Evolutionary conservation across 1,140 invertebrate genomes (phyloP), one percentile per base, ranked within the genome.

Genomic region (Dendroctonus ponderosae): DNA sequence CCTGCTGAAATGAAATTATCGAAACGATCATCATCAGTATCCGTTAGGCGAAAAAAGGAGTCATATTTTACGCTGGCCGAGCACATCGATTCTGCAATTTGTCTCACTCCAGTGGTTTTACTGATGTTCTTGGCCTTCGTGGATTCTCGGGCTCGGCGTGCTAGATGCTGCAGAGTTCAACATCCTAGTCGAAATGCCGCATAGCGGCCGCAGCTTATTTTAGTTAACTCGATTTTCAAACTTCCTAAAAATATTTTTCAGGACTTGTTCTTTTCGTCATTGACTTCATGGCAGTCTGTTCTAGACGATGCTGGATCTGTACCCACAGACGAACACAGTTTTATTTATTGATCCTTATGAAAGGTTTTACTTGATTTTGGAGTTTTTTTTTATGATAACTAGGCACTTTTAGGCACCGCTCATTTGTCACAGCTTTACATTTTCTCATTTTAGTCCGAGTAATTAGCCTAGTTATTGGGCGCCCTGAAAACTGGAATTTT

Each of bases 41-140:
- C 43, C 8, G 43, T 46, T 46, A 9, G 43, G 43, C 46, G 48
- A 63, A 62, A 63, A 11, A 54, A 50, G 59, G 38, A 40, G 51
- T 60, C 59, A 53, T 54, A 63, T 63, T 63, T 54, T 38, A 54
- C 26, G 61, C 41, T 46, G 8, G 8, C 42, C 42, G 15, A 63
- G 51, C 61, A 42, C 61, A 63, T 63, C 61, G 41, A 54, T 54
- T 54, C 42, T 49, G 54, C 37, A 39, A 14, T 53, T 69, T 54
- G 14, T 9, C 7, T 26, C 62, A 56, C 38, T 58, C 54, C 41
- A 61, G 12, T 41, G 51, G 42, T 60, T 54, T 39, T 38, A 42
- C 39, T 66, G 40, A 43, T 51, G 53, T 63, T 54, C 61, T 63
- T 63, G 61, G 61, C 61, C 61, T 54, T 63, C 50, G n/a, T 26